Base-by-base conservation (phyloP, 2,113 vertebrate genomes). In the Bubo bubo region DNA sequence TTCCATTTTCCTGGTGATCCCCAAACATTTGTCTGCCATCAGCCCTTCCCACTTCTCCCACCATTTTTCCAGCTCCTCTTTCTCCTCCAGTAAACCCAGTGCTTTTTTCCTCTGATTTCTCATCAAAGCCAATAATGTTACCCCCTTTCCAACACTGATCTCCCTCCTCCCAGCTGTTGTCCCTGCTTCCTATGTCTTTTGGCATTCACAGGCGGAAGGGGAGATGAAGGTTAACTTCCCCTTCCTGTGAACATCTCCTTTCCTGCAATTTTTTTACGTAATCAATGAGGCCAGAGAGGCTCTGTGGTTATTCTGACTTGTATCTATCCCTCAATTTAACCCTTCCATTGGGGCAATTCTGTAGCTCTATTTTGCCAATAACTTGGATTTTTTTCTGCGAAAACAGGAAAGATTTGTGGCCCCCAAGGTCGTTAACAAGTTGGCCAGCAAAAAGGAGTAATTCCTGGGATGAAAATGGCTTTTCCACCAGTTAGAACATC, bases 181-280 rank as follows among this genome's bases (percentile, higher is more conserved):
- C 34, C 49, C 41, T 1, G 0, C 37, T 58, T 55, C 10, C 55
- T 73, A 18, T 1, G 1, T 4, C 22, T 56, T 68, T 34, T 28
- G 37, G 20, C 2, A 1, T 63, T 75, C 68, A 41, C 26, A 50
- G 41, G 8, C 0, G 1, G 62, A 81, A 75, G 4, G 21, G 55
- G 43, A 80, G 75, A 45, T 39, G 37, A 68, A 37, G 28, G 18
- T 70, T 81, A 86, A 81, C 50, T 75, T 90, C 34, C n/a, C 41
- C 37, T 77, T 77, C 28, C 19, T 50, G 27, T 75, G 41, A 70
- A 70, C 28, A 3, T 58, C 28, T 86, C 32, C n/a, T 79, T 85
- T 74, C 74, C 55, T 62, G 35, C 19, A 43, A 1, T 55, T n/a
- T 79, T 62, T 79, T 26, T 14, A 35, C 67, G 63, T 43, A 58